Base-by-base conservation (phyloP, 2,797 vertebrate species). In the Esox lucius region DNA sequence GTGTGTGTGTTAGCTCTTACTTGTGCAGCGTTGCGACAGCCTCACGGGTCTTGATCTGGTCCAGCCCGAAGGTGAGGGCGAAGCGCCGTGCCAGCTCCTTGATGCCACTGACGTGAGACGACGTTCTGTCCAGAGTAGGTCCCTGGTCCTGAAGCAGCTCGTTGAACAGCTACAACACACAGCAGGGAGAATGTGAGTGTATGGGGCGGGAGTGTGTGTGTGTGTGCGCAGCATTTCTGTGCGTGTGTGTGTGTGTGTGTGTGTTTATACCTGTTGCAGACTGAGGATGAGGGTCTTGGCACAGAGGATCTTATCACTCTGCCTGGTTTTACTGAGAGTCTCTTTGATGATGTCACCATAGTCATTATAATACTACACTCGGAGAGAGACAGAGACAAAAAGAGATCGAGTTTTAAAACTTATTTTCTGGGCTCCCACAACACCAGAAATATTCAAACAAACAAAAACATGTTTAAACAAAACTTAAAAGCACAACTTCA, bases 281-380 rank as follows among this genome's bases (percentile, higher is more conserved):
- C 98, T 99, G 91, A 99, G 97, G 91, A 99, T 99, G 84, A 99
- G 96, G 0, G 98, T 99, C 93, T 99, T 99, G 87, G 98, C 98
- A 90, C 98, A 99, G 66, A 96, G 97, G 79, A 99, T 99, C 94
- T 99, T 99, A 93, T 99, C 98, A 13, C 96, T 98, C 90, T 99
- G 98, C 84, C 98, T 94, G 80, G 98, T 96, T 95, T 99, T 99
- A 93, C 98, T 99, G 82, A 99, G 88, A 0, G 98, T 99, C 92
- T 99, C 98, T 86, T 99, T 99, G 93, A 99, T 99, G 90, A 99
- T 99, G 92, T 99, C 98, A 2, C 98, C 98, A 64, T 99, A 99
- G 83, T 99, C 98, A 68, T 99, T 99, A 84, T 99, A 99, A 90
- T 99, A 99, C 98, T 99, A 87, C 72, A 80, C 64, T 74, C 62